phyloP scores from a whole-genome alignment of 2,797 vertebrate species.

The Crypturellus tataupa region DNA sequence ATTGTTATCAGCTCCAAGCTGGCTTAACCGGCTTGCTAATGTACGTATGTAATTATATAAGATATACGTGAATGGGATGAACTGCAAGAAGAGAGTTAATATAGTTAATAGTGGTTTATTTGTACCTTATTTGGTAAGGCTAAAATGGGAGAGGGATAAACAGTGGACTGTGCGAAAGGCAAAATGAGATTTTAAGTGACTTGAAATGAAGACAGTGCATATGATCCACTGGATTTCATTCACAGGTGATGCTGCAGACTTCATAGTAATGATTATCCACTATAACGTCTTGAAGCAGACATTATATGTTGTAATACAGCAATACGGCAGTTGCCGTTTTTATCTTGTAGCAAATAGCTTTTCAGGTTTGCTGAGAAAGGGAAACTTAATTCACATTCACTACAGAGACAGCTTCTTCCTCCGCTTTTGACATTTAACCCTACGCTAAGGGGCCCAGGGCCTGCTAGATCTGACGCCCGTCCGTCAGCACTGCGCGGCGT shows the following conservation, averaged over 20 bases:
- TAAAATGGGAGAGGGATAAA: neutral
- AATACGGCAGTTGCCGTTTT: neutral
- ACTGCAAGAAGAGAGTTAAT: constrained; percentile 4
- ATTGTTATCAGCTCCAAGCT: neutral
- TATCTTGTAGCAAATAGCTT: neutral
- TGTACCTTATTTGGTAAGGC: rapidly evolving
- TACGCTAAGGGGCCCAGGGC: constrained; percentile 47
- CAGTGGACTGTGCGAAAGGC: neutral
- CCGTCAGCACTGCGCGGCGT: neutral
- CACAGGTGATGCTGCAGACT: neutral
- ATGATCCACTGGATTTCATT: neutral
- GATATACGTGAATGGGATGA: neutral
- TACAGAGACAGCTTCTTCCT: constrained; percentile 53
- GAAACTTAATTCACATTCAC: constrained; percentile 51
- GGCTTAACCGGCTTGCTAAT: neutral
- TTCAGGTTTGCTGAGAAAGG: constrained; percentile 16
- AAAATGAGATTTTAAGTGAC: neutral
- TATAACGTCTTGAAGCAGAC: neutral
- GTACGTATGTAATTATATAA: rapidly evolving
- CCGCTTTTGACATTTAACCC: constrained; percentile 68
- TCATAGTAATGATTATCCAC: neutral
- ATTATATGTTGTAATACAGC: neutral
- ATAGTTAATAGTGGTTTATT: constrained; percentile 4
- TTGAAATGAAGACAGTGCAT: neutral
- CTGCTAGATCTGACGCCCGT: constrained; percentile 3